Percentiles rank a stretch among this genome's conserved stretches.
Evolutionary conservation across 1,140 invertebrate genomes (phyloP).

Genomic region (Artemia franciscana): DNA sequence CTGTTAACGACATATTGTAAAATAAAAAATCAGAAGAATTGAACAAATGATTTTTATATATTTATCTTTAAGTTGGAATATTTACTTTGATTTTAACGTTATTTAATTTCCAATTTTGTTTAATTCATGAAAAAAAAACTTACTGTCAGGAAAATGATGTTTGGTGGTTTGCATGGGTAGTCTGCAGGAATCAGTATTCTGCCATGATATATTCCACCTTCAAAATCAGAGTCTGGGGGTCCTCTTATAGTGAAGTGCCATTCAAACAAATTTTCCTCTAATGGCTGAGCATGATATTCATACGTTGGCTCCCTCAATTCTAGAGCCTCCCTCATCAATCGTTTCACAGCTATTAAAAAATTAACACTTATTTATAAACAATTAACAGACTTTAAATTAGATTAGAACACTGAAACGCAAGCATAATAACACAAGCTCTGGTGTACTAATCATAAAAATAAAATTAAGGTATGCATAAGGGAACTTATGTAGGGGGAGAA

Average conservation of each 20-base stretch:
- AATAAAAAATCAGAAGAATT: neutral
- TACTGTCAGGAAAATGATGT: conserved; percentile 77
- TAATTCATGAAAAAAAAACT: conserved; percentile 18
- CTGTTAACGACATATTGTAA: neutral
- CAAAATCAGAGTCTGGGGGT: conserved; percentile 62
- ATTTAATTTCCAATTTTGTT: neutral
- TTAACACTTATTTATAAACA: too few relatives aligned
- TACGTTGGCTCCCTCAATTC: conserved; percentile 65
- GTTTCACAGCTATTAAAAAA: conserved; percentile 52
- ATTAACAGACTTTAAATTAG: too few relatives aligned
- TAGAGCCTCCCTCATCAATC: conserved; percentile 73
- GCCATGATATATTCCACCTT: conserved; percentile 71
- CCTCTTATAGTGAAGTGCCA: conserved; percentile 93
- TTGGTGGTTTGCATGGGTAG: conserved; percentile 94
- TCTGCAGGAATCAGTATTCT: conserved; percentile 60
- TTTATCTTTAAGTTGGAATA: too few relatives aligned
- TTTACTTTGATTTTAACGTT: neutral
- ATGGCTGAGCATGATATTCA: conserved; percentile 66
- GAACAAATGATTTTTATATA: too few relatives aligned
- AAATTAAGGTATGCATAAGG: too few relatives aligned
- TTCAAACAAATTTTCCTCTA: conserved; percentile 90
- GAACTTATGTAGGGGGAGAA: too few relatives aligned
- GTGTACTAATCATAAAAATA: too few relatives aligned
- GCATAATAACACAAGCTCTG: too few relatives aligned
- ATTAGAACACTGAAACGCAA: too few relatives aligned